Conservation (phyloP, 2,888 invertebrate species). For the Timema podura region DNA sequence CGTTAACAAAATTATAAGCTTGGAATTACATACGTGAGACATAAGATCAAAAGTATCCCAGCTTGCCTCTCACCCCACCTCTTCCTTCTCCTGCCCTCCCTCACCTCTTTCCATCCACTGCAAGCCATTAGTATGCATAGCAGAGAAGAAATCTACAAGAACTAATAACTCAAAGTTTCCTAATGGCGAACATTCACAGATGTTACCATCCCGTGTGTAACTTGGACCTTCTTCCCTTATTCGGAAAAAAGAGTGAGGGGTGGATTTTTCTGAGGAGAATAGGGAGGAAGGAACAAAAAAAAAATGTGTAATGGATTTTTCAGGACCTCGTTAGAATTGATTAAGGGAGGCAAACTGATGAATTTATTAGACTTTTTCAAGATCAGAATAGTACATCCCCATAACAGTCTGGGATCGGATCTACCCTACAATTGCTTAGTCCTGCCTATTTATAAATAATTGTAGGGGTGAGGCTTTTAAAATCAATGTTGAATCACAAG, state of each 20-base stretch:
- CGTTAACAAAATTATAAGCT: too few species aligned
- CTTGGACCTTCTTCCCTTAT: too few species aligned
- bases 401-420: too few species aligned
- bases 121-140: neutral
- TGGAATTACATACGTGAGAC: too few species aligned
- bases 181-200: slow-evolving; percentile 15
- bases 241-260: neutral
- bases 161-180: neutral
- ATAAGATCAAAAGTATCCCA: neutral
- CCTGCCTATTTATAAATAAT: too few species aligned
- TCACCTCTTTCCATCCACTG: neutral
- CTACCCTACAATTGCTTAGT: too few species aligned
- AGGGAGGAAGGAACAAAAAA: neutral
- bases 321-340: slow-evolving; percentile 13
- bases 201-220: neutral
- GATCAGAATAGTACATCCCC: too few species aligned
- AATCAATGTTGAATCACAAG: too few species aligned
- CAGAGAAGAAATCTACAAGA: too few species aligned
- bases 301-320: slow-evolving; percentile 18
- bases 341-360: slow-evolving; percentile 5
- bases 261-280: neutral
- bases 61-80: slow-evolving; percentile 4
- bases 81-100: neutral
- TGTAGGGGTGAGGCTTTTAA: too few species aligned
- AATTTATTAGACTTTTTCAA: neutral